Evolutionary conservation across 2,113 vertebrate species (phyloP), one percentile per base, ranked within the genome.

Genomic region (Microcebus jonahi): DNA sequence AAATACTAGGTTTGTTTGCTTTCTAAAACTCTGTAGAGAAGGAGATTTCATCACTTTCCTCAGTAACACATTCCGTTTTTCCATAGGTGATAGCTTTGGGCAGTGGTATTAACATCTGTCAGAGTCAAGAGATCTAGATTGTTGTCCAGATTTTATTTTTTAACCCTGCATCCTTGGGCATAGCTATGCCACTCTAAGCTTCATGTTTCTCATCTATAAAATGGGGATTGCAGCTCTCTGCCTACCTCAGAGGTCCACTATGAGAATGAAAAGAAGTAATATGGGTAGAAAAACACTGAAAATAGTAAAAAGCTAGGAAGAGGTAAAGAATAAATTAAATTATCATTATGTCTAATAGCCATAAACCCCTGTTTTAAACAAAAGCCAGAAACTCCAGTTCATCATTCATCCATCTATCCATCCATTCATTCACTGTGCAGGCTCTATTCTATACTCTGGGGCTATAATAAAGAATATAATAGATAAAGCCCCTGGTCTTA

Each of bases 51-150:
- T n/a, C 71, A 85, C 2, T 50, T 75, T 81, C 67, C n/a, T 59
- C 87, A 95, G 50, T 57, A 88, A 84, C 36, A 94, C 21, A 70
- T 65, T 63, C 59, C 82, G n/a, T 63, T 76, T 76, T 91, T 94
- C 85, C 42, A 88, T 3, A 94, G 15, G 81, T 71, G 50, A 65
- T 13, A 42, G 8, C 73, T 81, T 70, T 59, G 67, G 21, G 59
- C 34, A 39, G 53, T 71, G 23, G 67, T 55, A 65, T 31, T 86
- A 77, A 80, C 13, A 48, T 86, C 63, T 75, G 79, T 12, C 31
- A 76, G 20, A 80, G 57, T 45, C 50, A 90, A 88, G 70, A 91
- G 20, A 73, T 59, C 31, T 0, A 88, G 71, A 14, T n/a, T 89
- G 90, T 61, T 57, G 34, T 8, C n/a, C 48, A 90, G 39, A 77